A percentile compares a stretch with the other conserved stretches of the same genome.
These are phyloP conservation scores for Aquatica leii DNA, from an alignment of 2,888 invertebrate genomes.

Conservation along the genomic window DNA sequence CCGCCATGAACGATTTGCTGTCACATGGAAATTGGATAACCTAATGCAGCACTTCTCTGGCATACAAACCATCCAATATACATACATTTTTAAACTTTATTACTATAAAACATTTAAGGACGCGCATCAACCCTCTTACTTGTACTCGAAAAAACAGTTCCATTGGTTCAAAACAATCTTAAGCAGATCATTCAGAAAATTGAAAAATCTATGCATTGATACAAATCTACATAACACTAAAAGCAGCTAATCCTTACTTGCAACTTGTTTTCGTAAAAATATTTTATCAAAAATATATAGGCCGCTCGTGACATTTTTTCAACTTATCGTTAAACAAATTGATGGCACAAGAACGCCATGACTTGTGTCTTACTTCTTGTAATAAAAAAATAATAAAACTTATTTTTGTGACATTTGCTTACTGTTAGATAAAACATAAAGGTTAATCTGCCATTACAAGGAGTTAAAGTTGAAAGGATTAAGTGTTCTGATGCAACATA, in stretches of 20 bases:
- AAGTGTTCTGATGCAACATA: conserved; percentile 7
- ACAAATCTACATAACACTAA: too few species aligned
- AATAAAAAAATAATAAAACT: conserved; percentile 14
- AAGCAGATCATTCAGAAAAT: conserved; percentile 5
- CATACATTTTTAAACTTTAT: conserved; percentile 32
- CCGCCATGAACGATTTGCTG: conserved; percentile 46
- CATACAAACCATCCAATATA: conserved; percentile 43
- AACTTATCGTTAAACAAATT: too few species aligned
- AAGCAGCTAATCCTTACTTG: too few species aligned
- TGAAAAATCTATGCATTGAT: too few species aligned
- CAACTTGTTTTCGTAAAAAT: too few species aligned
- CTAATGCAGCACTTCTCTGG: conserved; percentile 35
- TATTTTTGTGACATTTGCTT: conserved; percentile 14
- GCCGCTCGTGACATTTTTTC: too few species aligned
- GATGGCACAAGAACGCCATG: too few species aligned
- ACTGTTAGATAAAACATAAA: conserved; percentile 11
- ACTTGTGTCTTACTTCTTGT: too few species aligned
- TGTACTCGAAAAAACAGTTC: background rate
- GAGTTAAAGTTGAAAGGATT: conserved; percentile 12
- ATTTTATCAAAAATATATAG: too few species aligned
- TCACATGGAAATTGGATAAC: conserved; percentile 43
- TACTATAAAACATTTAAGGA: conserved; percentile 18
- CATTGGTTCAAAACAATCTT: conserved; percentile 9
- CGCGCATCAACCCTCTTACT: conserved; percentile 13
- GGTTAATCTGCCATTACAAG: conserved; percentile 11